These are phyloP conservation scores for Coturnix japonica DNA, from an alignment of 2,113 vertebrate species.

Conservation along the genomic window DNA sequence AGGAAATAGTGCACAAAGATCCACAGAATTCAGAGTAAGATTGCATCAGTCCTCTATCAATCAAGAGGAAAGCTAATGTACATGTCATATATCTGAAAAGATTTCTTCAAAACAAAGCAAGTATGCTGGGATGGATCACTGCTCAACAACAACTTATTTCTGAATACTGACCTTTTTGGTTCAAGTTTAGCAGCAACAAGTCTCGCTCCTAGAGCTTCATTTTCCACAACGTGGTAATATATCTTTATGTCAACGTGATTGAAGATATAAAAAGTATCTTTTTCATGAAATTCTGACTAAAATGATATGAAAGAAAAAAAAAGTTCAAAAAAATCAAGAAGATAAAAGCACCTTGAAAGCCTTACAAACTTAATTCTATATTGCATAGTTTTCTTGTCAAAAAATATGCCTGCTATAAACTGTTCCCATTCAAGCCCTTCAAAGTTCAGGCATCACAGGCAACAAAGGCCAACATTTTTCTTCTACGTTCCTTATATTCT, in stretches of 20 bases:
- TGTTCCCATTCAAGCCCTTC: background rate
- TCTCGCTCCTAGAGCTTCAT: constrained; percentile 86
- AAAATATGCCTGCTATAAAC: background rate
- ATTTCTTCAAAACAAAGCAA: background rate
- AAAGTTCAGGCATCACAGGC: background rate
- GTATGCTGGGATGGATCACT: background rate
- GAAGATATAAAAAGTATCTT: constrained; percentile 94
- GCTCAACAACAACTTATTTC: background rate
- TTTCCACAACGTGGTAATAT: constrained; percentile 87
- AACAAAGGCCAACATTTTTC: background rate
- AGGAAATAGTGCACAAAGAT: background rate
- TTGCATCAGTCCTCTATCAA: background rate
- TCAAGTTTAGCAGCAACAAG: constrained; percentile 94
- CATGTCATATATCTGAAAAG: background rate
- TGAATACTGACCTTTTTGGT: constrained; percentile 88
- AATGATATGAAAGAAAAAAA: constrained; percentile 10
- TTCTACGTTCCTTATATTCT: background rate
- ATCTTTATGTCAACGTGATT: constrained; percentile 98
- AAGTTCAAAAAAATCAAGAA: background rate
- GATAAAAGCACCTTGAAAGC: background rate
- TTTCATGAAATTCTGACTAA: constrained; percentile 92
- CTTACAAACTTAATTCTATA: background rate
- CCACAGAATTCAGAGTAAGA: background rate
- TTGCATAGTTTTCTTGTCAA: background rate
- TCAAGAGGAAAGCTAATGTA: background rate